A percentile compares a stretch with the other conserved stretches of the same genome.
Evolutionary conservation across 2,888 invertebrate species (phyloP).

Genomic region (Calameuta pallipes): DNA sequence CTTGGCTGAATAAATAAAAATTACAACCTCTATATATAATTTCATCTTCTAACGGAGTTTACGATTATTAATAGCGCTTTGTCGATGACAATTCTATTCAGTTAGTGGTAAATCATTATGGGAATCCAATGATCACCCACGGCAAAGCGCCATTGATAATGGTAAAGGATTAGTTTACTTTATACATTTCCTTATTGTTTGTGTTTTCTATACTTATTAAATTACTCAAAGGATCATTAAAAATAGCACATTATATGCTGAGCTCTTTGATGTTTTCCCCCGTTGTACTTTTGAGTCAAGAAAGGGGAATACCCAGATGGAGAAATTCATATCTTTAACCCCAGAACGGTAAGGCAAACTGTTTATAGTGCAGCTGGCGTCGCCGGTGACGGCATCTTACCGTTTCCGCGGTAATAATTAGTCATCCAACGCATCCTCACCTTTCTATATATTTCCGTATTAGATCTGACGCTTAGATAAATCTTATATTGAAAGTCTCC

Average conservation of each 20-base stretch:
- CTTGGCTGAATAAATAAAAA: not conserved
- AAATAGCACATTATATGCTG: not conserved
- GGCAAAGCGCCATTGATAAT: too few species aligned
- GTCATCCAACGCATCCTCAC: not conserved
- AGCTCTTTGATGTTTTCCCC: not conserved
- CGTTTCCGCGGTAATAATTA: not conserved
- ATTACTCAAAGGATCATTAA: not conserved
- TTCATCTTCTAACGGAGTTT: not conserved
- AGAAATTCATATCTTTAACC: not conserved
- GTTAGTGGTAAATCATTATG: not conserved
- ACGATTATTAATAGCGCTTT: not conserved
- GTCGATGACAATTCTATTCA: not conserved
- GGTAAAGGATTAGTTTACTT: too few species aligned
- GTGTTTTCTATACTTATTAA: not conserved
- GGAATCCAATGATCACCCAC: not conserved
- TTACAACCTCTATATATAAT: not conserved
- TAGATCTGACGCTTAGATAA: not conserved
- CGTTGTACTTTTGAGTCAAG: not conserved
- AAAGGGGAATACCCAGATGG: not conserved
- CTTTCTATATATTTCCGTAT: not conserved
- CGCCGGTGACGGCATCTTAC: too few species aligned
- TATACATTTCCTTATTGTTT: not conserved
- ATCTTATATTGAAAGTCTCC: not conserved
- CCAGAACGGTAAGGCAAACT: too few species aligned
- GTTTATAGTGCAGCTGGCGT: too few species aligned